phyloP scores from a whole-genome alignment of 2,888 invertebrate species.

The Acanthococcus lagerstroemiae region DNA sequence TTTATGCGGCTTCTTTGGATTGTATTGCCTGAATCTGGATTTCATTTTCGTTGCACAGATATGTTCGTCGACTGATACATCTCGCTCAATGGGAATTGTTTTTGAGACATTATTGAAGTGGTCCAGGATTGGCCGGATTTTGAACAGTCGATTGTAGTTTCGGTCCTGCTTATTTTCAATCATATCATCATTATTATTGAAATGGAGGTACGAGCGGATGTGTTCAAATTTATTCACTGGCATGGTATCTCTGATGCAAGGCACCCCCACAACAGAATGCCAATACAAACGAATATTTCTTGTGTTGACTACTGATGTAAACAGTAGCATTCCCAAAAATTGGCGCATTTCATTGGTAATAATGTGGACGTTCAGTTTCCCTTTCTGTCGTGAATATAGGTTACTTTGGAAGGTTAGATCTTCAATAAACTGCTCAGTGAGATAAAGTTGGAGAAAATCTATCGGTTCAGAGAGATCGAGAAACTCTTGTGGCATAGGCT shows the following conservation, averaged over 20 bases:
- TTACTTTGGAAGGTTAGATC: background rate
- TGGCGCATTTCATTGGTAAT: slow-evolving; percentile 7
- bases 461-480: background rate
- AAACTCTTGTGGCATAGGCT: background rate
- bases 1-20: slow-evolving; percentile 41
- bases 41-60: slow-evolving; percentile 37
- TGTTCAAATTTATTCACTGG: slow-evolving; percentile 37
- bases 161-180: slow-evolving; percentile 25
- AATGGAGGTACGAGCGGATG: slow-evolving; percentile 35
- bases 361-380: background rate
- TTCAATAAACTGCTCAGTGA: background rate
- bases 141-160: slow-evolving; percentile 34
- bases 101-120: slow-evolving; percentile 33
- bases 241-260: slow-evolving; percentile 36
- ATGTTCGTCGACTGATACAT: slow-evolving; percentile 38
- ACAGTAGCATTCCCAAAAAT: slow-evolving; percentile 35
- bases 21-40: slow-evolving; percentile 38
- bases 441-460: background rate
- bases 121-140: slow-evolving; percentile 35
- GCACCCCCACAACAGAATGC: slow-evolving; percentile 34
- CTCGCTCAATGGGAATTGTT: slow-evolving; percentile 34
- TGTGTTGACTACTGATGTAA: slow-evolving; percentile 37
- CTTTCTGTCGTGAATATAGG: background rate
- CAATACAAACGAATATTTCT: slow-evolving; percentile 37
- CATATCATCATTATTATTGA: slow-evolving; percentile 35